These are phyloP conservation scores for Ataeniobius toweri DNA, from an alignment of 2,797 vertebrate genomes.

Conservation along the genomic window DNA sequence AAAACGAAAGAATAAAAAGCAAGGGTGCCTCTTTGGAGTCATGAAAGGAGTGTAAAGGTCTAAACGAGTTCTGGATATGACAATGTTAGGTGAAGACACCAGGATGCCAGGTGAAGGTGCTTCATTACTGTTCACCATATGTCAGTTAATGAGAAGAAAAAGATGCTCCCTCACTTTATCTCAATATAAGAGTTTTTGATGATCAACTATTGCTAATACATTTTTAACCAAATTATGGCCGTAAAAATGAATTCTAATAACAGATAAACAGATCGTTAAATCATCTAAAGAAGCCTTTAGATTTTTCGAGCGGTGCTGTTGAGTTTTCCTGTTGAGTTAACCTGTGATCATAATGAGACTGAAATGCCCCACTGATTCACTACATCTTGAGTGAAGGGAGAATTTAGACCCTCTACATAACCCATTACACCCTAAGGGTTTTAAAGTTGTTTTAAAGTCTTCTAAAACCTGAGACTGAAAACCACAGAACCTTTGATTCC, in stretches of 20 bases:
- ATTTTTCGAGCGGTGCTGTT: slow-evolving; percentile 6
- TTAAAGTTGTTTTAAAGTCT: too few relatives aligned
- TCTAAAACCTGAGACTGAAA: too few relatives aligned
- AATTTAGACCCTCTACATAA: neutral
- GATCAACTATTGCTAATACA: neutral
- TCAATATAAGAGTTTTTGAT: neutral
- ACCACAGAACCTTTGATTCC: neutral
- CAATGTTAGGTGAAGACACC: neutral
- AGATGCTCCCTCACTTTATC: too few relatives aligned
- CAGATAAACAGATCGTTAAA: neutral
- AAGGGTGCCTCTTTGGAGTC: too few relatives aligned
- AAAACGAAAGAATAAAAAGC: too few relatives aligned
- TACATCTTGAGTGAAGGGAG: neutral
- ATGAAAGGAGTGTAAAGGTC: neutral
- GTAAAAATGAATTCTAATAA: neutral
- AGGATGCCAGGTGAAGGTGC: too few relatives aligned
- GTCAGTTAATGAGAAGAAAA: too few relatives aligned
- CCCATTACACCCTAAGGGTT: neutral
- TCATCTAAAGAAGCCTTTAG: neutral
- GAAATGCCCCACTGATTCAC: neutral
- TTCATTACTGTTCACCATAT: too few relatives aligned
- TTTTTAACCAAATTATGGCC: neutral
- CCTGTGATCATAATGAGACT: neutral
- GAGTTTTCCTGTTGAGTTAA: neutral
- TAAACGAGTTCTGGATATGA: neutral